These are phyloP conservation scores for Dunckerocampus dactyliophorus DNA, from an alignment of 2,113 vertebrate species.

Conservation along the genomic window DNA sequence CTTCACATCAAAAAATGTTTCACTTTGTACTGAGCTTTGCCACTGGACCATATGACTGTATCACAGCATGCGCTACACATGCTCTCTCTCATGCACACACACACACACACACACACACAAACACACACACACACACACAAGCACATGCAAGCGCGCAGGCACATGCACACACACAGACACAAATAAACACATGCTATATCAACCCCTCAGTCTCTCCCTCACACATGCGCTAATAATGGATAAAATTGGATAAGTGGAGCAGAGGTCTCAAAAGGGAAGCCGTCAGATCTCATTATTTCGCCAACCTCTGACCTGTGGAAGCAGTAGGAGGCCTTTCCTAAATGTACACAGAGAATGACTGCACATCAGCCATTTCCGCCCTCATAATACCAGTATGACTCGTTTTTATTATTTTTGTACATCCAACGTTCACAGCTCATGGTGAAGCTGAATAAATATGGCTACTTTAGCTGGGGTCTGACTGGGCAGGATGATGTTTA, in stretches of 20 bases:
- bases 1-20: slow-evolving; percentile 6
- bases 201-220: slow-evolving; percentile 22
- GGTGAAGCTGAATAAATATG: slow-evolving; percentile 15
- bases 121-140: slow-evolving; percentile 18
- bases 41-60: slow-evolving; percentile 10
- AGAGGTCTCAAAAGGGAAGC: slow-evolving; percentile 26
- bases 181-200: slow-evolving; percentile 13
- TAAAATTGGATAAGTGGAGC: slow-evolving; percentile 38
- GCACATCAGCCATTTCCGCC: neutral
- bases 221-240: slow-evolving; percentile 30
- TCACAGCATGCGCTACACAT: neutral
- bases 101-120: slow-evolving; percentile 9
- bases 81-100: neutral
- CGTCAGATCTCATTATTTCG: slow-evolving; percentile 42
- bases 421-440: slow-evolving; percentile 2
- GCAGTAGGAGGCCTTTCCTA: neutral
- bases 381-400: slow-evolving; percentile 3
- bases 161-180: slow-evolving; percentile 19
- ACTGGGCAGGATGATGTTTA: slow-evolving; percentile 7
- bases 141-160: slow-evolving; percentile 1
- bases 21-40: slow-evolving; percentile 7
- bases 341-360: slow-evolving; percentile 11
- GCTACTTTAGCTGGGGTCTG: neutral
- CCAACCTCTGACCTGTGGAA: slow-evolving; percentile 42
- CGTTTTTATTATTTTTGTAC: neutral